Evolutionary conservation across 2,113 vertebrate species (phyloP).

Genomic region (Ageneiosus marmoratus): DNA sequence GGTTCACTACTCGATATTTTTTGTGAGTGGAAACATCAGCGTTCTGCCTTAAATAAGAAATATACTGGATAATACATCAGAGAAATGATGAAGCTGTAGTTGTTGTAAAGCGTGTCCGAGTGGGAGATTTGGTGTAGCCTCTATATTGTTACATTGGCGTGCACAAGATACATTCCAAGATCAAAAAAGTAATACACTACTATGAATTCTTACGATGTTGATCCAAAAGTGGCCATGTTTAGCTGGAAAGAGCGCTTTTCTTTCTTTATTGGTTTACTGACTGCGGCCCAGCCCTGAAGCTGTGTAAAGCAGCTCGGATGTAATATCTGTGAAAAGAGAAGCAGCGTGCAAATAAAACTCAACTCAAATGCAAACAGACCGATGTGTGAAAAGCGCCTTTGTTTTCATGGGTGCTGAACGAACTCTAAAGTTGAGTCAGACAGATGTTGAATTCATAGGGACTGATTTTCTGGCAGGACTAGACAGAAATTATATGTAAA

Average conservation of each 20-base stretch:
- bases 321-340: neutral
- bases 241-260: neutral
- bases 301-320: neutral
- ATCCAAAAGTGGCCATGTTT: neutral
- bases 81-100: neutral
- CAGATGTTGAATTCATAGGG: neutral
- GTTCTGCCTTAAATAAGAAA: neutral
- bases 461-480: neutral
- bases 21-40: neutral
- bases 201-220: neutral
- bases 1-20: neutral
- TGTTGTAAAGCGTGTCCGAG: neutral
- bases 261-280: neutral
- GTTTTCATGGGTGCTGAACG: neutral
- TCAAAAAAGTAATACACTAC: neutral
- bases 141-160: conserved; percentile 19
- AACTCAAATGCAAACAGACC: conserved; percentile 7
- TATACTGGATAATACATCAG: neutral
- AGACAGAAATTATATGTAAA: neutral
- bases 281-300: neutral
- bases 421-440: neutral
- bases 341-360: neutral
- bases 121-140: neutral
- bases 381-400: neutral
- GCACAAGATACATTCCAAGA: neutral